Evolutionary conservation across 2,888 invertebrate genomes (phyloP), one percentile per base, ranked within the genome.

Genomic region (Acleris emargana): DNA sequence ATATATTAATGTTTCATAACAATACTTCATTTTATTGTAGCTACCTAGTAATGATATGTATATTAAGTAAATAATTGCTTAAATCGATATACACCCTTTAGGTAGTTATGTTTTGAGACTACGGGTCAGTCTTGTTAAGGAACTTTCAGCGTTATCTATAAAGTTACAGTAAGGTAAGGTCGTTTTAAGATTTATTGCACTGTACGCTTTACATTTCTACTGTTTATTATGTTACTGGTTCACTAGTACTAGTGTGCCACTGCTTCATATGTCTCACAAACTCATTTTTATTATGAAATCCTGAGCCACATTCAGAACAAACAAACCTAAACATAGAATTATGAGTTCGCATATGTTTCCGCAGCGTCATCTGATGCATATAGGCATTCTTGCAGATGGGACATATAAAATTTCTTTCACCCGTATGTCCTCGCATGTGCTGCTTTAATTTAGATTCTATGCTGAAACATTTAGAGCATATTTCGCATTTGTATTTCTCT

Each of bases 401-500:
- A 64, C 93, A 93, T 4, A 82, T 71, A 32, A 86, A 93, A 55
- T 80, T 87, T 6, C 84, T 81, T 66, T 91, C 91, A 0, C 89
- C 89, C 0, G 86, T 86, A 63, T 91, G 91, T 2, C 86, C 83
- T 1, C 80, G 71, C 80, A 88, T 83, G 61, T 93, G 93, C 28
- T 86, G 83, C 62, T 87, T 88, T 6, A 93, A 82, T 72, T 84
- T 87, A 3, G 88, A 90, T 42, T 87, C 83, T 71, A 88, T 87
- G 1, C 86, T 79, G 38, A 93, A 93, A 60, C 87, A 85, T 67
- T 91, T 91, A 45, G 81, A 84, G 62, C 93, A 93, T 3, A 87
- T 73, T 58, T 87, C 82, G 43, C 93, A 93, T 68, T 86, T 88
- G 50, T 80, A 91, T 58, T 85, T 88, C 22, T 92, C 86, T 5